Evolutionary conservation across 2,113 vertebrate genomes (phyloP).

Genomic region (Euleptes europaea): DNA sequence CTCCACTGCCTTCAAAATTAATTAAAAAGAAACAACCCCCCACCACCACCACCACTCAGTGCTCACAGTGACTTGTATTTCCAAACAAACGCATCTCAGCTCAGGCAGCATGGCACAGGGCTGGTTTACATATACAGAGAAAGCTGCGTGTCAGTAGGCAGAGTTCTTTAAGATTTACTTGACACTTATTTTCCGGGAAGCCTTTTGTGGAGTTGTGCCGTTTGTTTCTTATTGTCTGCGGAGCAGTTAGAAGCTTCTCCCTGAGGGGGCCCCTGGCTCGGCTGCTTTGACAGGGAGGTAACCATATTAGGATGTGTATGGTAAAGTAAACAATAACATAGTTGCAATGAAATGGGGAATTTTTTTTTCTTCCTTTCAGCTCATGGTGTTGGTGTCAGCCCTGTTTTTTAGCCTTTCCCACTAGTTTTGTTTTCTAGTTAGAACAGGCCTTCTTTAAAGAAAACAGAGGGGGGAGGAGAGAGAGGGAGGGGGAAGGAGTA

Average conservation of each 20-base stretch:
- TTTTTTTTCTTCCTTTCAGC: slow-evolving; percentile 47
- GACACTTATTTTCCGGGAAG: slow-evolving; percentile 81
- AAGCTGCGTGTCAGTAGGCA: slow-evolving; percentile 62
- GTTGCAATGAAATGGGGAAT: slow-evolving; percentile 91
- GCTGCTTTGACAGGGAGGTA: slow-evolving; percentile 86
- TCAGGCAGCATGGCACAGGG: slow-evolving; percentile 43
- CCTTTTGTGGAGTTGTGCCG: slow-evolving; percentile 85
- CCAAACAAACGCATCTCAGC: slow-evolving; percentile 58
- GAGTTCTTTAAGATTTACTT: slow-evolving; percentile 78
- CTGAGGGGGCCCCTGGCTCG: slow-evolving; percentile 79
- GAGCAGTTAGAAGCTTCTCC: slow-evolving; percentile 85
- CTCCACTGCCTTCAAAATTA: slow-evolving; percentile 57
- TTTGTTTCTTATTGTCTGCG: slow-evolving; percentile 94
- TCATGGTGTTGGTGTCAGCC: slow-evolving; percentile 89
- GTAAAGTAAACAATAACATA: slow-evolving; percentile 99
- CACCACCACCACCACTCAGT: neutral
- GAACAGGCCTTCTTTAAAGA: slow-evolving; percentile 73
- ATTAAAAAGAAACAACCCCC: slow-evolving; percentile 1
- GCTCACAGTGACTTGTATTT: slow-evolving; percentile 53
- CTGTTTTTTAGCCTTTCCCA: slow-evolving; percentile 78
- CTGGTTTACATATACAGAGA: slow-evolving; percentile 67
- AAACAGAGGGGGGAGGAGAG: neutral
- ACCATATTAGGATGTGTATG: slow-evolving; percentile 97
- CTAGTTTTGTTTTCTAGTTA: slow-evolving; percentile 72
- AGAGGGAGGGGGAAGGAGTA: neutral